phyloP scores from a whole-genome alignment of 2,888 invertebrate genomes.

The Caenorhabditis auriculariae region DNA sequence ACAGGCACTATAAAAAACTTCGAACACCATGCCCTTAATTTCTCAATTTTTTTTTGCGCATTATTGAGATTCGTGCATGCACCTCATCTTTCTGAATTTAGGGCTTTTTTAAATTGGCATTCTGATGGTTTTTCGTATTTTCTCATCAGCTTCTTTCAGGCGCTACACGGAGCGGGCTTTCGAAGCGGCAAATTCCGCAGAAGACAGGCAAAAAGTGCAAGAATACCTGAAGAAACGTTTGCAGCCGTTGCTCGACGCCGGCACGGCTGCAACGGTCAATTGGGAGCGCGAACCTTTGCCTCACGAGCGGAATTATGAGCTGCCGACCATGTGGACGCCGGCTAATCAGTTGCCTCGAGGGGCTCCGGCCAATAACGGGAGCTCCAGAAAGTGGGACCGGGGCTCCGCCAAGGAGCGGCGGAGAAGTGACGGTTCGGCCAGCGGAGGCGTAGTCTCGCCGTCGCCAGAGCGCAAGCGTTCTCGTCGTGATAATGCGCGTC shows the following conservation, averaged over 20 bases:
- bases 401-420: slow-evolving; percentile 13
- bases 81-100: no score
- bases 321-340: slow-evolving; percentile 47
- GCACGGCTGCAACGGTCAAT: slow-evolving; percentile 84
- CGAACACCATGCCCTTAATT: no score
- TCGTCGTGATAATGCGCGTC: slow-evolving; percentile 6
- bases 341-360: slow-evolving; percentile 32
- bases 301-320: slow-evolving; percentile 64
- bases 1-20: no score
- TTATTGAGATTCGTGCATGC: no score
- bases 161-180: slow-evolving; percentile 90
- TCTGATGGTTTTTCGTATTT: not conserved
- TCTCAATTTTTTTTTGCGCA: no score
- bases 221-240: slow-evolving; percentile 90
- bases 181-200: slow-evolving; percentile 80
- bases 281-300: slow-evolving; percentile 94
- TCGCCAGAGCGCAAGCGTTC: slow-evolving; percentile 4
- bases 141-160: slow-evolving; percentile 56
- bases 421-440: slow-evolving; percentile 26
- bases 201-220: slow-evolving; percentile 91
- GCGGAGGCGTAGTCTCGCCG: not conserved
- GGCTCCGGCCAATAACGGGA: slow-evolving; percentile 17
- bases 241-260: slow-evolving; percentile 83
- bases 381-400: slow-evolving; percentile 9
- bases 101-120: not conserved